phyloP scores from a whole-genome alignment of 2,113 vertebrate genomes.

The Stigmatopora argus region DNA sequence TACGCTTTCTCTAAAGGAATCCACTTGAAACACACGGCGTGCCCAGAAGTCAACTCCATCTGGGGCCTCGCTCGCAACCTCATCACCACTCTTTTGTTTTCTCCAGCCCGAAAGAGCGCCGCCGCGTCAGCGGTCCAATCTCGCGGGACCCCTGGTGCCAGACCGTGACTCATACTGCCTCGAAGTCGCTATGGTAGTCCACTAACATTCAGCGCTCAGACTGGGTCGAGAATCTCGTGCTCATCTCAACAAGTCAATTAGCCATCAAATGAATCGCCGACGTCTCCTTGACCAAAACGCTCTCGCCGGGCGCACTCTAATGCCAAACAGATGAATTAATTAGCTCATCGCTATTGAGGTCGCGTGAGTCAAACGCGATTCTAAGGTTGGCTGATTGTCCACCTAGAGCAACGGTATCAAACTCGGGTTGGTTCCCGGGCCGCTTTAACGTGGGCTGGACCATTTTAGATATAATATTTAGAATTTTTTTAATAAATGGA shows the following conservation, averaged over 20 bases:
- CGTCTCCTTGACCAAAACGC: conserved; percentile 3
- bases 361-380: too few relatives aligned
- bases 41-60: too few relatives aligned
- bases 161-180: conserved; percentile 47
- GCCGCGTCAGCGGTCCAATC: conserved; percentile 41
- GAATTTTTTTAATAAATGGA: too few relatives aligned
- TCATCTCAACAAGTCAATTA: conserved; percentile 20
- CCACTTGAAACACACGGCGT: conserved; percentile 44
- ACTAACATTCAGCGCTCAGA: conserved; percentile 14
- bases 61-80: conserved; percentile 28
- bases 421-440: too few relatives aligned
- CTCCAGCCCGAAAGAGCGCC: conserved; percentile 23
- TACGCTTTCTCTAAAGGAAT: conserved; percentile 41
- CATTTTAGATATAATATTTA: too few relatives aligned
- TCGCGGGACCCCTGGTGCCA: conserved; percentile 39
- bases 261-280: conserved; percentile 25
- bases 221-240: conserved; percentile 8
- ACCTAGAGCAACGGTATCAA: too few relatives aligned
- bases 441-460: too few relatives aligned
- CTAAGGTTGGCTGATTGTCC: too few relatives aligned
- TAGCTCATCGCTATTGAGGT: too few relatives aligned
- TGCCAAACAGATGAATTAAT: too few relatives aligned
- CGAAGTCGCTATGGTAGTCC: conserved; percentile 7
- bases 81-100: conserved; percentile 29
- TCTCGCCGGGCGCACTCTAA: too few relatives aligned